A percentile compares a stretch with the other conserved stretches of the same genome.
Conservation (phyloP, 2,888 invertebrate genomes). For the Tipula vernalis region DNA sequence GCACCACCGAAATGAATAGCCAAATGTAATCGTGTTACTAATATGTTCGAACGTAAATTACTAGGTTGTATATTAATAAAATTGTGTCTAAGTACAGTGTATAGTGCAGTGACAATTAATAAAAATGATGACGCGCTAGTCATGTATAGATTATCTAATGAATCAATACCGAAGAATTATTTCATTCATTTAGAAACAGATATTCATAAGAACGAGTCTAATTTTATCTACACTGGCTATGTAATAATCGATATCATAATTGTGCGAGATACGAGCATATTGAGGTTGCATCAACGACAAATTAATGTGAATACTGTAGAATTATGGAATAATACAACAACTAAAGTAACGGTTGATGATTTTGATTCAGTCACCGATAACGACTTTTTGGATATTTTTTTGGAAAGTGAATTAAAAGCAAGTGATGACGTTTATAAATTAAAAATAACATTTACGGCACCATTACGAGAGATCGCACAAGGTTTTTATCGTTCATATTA, state of each 20-base stretch:
- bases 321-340: neutral
- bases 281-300: slow-evolving; percentile 43
- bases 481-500: slow-evolving; percentile 47
- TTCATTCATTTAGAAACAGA: slow-evolving; percentile 38
- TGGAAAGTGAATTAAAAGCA: neutral
- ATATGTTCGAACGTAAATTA: neutral
- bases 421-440: slow-evolving; percentile 30
- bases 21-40: too few relatives aligned
- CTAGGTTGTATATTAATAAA: neutral
- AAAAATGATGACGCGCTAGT: neutral
- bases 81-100: neutral
- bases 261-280: slow-evolving; percentile 36
- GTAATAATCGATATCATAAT: slow-evolving; percentile 37
- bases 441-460: slow-evolving; percentile 40
- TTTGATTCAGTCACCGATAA: too few relatives aligned
- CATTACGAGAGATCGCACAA: slow-evolving; percentile 42
- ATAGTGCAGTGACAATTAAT: neutral
- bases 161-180: slow-evolving; percentile 40
- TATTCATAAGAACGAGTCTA: slow-evolving; percentile 27
- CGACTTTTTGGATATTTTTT: neutral
- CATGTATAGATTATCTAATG: slow-evolving; percentile 38
- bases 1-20: too few relatives aligned
- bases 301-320: slow-evolving; percentile 29
- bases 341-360: neutral
- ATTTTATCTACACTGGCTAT: slow-evolving; percentile 30